Evolutionary conservation across 2,888 invertebrate species (phyloP).

Genomic region (Scrobipalpa atriplicella): DNA sequence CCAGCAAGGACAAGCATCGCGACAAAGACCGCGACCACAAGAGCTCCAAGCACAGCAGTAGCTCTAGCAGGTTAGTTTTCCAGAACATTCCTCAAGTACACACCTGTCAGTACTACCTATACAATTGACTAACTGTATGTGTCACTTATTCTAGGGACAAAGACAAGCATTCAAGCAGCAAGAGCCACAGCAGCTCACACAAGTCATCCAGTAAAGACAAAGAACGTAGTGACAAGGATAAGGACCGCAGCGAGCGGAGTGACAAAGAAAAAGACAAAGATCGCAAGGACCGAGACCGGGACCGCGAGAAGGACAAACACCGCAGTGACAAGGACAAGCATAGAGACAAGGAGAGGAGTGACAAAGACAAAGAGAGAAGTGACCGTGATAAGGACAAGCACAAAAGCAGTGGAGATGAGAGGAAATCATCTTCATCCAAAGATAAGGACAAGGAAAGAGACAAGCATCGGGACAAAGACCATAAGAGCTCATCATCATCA

Average conservation of each 20-base stretch:
- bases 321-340: slow-evolving; percentile 71
- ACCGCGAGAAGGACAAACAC: slow-evolving; percentile 48
- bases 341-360: slow-evolving; percentile 53
- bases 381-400: slow-evolving; percentile 49
- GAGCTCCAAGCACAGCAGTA: slow-evolving; percentile 76
- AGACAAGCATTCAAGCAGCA: slow-evolving; percentile 79
- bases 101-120: neutral
- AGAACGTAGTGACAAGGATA: slow-evolving; percentile 69
- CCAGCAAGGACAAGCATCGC: slow-evolving; percentile 86
- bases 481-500: slow-evolving; percentile 42
- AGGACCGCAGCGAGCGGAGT: slow-evolving; percentile 59
- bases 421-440: slow-evolving; percentile 52
- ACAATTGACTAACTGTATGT: neutral
- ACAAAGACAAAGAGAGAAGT: slow-evolving; percentile 65
- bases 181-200: slow-evolving; percentile 81
- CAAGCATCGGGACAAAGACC: slow-evolving; percentile 40
- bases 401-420: slow-evolving; percentile 51
- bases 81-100: slow-evolving; percentile 57
- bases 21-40: slow-evolving; percentile 86
- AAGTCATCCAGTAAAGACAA: slow-evolving; percentile 79
- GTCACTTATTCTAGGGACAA: slow-evolving; percentile 61
- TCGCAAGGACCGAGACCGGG: slow-evolving; percentile 70
- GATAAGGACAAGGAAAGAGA: slow-evolving; percentile 43
- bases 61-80: slow-evolving; percentile 77
- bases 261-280: slow-evolving; percentile 66